phyloP scores from a whole-genome alignment of 2,113 vertebrate genomes.

The Onychostoma macrolepis region DNA sequence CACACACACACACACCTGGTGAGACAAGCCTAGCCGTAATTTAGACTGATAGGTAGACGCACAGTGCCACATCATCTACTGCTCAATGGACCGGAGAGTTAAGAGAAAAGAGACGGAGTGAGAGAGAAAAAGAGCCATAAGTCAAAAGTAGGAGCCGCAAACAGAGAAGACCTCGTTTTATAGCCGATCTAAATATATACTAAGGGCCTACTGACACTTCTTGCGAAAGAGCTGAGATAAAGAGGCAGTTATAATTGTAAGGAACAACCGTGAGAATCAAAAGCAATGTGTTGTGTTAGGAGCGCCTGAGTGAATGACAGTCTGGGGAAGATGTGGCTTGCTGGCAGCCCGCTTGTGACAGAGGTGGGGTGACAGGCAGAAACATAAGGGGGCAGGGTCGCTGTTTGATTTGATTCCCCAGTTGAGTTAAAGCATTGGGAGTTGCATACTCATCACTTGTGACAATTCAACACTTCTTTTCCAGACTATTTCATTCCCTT shows the following conservation, averaged over 20 bases:
- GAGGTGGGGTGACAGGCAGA: constrained; percentile 22
- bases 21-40: constrained; percentile 59
- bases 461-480: constrained; percentile 54
- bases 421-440: constrained; percentile 48
- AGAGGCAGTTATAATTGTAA: constrained; percentile 36
- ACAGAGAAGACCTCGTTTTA: constrained; percentile 33
- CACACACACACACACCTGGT: constrained; percentile 8
- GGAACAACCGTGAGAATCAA: constrained; percentile 8
- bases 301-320: constrained; percentile 29
- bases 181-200: constrained; percentile 36
- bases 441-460: constrained; percentile 54
- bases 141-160: constrained; percentile 7
- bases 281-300: constrained; percentile 8
- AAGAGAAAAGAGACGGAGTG: constrained; percentile 13
- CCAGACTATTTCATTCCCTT: constrained; percentile 15
- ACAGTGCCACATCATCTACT: constrained; percentile 45
- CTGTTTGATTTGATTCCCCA: constrained; percentile 45
- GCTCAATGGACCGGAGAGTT: constrained; percentile 40
- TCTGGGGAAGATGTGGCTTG: constrained; percentile 9
- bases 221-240: constrained; percentile 16
- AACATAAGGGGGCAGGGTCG: constrained; percentile 43
- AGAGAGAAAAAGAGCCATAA: not conserved
- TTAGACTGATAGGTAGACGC: constrained; percentile 60
- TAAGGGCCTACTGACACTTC: constrained; percentile 23
- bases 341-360: constrained; percentile 30